A percentile compares a stretch with the other conserved stretches of the same genome.
Conservation (phyloP, 2,888 invertebrate species). For the Bedellia somnulentella region DNA sequence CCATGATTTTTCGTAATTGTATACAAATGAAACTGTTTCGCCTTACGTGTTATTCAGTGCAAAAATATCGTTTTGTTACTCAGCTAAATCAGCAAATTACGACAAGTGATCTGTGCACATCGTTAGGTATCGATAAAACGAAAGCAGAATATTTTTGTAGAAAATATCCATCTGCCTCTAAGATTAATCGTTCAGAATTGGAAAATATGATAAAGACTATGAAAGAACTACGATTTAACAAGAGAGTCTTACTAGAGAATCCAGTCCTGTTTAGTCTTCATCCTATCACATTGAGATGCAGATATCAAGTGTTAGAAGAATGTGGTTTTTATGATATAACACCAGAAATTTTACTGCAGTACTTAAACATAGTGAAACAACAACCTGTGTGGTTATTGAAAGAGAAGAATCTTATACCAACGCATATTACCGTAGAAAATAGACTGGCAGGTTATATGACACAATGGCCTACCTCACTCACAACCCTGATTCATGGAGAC, state of each 20-base stretch:
- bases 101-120: slow-evolving; percentile 19
- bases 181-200: slow-evolving; percentile 22
- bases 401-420: slow-evolving; percentile 18
- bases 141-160: slow-evolving; percentile 28
- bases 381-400: slow-evolving; percentile 33
- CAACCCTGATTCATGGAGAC: slow-evolving; percentile 34
- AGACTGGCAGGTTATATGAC: slow-evolving; percentile 39
- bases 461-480: slow-evolving; percentile 50
- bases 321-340: slow-evolving; percentile 32
- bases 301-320: slow-evolving; percentile 37
- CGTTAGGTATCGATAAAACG: slow-evolving; percentile 24
- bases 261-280: slow-evolving; percentile 33
- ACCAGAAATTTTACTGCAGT: slow-evolving; percentile 20
- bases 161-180: slow-evolving; percentile 32
- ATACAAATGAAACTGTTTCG: too few species aligned
- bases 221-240: slow-evolving; percentile 26
- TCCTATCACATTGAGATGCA: slow-evolving; percentile 35
- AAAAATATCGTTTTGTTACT: too few species aligned
- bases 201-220: slow-evolving; percentile 21
- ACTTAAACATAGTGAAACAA: slow-evolving; percentile 29
- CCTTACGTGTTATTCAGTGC: too few species aligned
- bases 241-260: slow-evolving; percentile 21
- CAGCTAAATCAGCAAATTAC: too few species aligned
- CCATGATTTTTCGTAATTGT: too few species aligned
- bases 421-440: slow-evolving; percentile 36